Evolutionary conservation across 2,888 invertebrate species (phyloP), one percentile per base, ranked within the genome.

Genomic region (Plutella xylostella): DNA sequence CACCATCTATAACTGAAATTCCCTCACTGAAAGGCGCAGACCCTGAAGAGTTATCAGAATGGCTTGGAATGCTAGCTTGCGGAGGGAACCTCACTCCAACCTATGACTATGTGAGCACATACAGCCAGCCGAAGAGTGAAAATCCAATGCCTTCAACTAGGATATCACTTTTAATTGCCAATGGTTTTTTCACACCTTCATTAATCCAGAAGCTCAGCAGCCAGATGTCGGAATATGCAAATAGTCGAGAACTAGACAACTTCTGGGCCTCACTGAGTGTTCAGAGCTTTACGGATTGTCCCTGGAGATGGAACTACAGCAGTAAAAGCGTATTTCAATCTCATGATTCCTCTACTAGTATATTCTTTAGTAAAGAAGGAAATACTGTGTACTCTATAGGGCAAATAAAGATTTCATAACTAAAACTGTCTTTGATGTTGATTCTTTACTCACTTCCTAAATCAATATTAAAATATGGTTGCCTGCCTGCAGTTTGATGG

Each of bases 341-440:
- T 1, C 75, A 77, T 44, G 65, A 75, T 46, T 65, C 65, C 4
- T 72, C 76, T 1, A 65, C 61, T 46, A 82, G 63, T 53, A 54
- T 74, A 28, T 76, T 80, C 45, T 69, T 78, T 40, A 69, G 65
- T 25, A 53, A 58, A 3, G 52, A 60, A 42, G 50, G 50, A n/a
- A 54, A 64, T 46, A 52, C 49, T 6, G 45, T 72, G 39, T 68
- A 73, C 55, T 67, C 64, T 45, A 57, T 74, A 34, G 75, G 78
- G 28, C 68, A 78, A 72, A 61, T 82, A 70, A 80, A 76, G 52
- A 79, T 72, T 69, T 63, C 75, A 49, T 80, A n/a, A n/a, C n/a
- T n/a, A n/a, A n/a, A n/a, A n/a, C n/a, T n/a, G n/a, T n/a, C n/a
- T n/a, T n/a, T n/a, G n/a, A n/a, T n/a, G n/a, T n/a, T n/a, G n/a